Evolutionary conservation across 2,797 vertebrate species (phyloP).

Genomic region (Hypotaenidia okinawae): DNA sequence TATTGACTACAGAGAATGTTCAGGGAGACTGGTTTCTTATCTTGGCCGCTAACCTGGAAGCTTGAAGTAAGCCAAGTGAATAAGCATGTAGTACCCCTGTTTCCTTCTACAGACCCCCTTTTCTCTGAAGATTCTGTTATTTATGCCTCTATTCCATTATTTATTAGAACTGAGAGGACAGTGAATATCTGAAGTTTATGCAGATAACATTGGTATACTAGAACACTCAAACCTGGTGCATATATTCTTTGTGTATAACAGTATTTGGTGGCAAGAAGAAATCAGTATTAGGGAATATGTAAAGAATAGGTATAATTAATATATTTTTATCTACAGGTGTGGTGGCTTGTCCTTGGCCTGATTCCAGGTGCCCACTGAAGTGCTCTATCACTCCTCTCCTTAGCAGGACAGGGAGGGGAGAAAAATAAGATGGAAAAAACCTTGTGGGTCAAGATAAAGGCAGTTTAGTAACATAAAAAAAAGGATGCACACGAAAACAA

Average conservation of each 20-base stretch:
- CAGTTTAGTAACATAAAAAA: too few relatives aligned
- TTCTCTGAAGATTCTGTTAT: background rate
- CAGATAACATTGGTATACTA: background rate
- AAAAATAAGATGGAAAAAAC: too few relatives aligned
- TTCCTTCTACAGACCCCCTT: background rate
- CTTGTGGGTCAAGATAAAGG: too few relatives aligned
- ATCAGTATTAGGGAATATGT: background rate
- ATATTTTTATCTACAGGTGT: background rate
- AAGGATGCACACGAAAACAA: too few relatives aligned
- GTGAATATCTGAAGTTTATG: background rate
- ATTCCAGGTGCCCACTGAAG: too few relatives aligned
- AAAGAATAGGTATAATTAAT: background rate
- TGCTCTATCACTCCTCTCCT: too few relatives aligned
- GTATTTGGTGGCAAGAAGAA: background rate
- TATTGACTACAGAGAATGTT: background rate
- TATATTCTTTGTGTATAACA: background rate
- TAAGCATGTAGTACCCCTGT: background rate
- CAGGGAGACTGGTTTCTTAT: background rate
- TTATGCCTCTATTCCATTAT: background rate
- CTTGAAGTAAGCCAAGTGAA: background rate
- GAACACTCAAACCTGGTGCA: background rate
- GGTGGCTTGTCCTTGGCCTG: too few relatives aligned
- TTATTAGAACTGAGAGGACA: background rate
- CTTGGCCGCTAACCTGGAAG: background rate
- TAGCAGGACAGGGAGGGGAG: too few relatives aligned